Conservation (phyloP, 2,888 invertebrate species). For the Strigamia crassipes region DNA sequence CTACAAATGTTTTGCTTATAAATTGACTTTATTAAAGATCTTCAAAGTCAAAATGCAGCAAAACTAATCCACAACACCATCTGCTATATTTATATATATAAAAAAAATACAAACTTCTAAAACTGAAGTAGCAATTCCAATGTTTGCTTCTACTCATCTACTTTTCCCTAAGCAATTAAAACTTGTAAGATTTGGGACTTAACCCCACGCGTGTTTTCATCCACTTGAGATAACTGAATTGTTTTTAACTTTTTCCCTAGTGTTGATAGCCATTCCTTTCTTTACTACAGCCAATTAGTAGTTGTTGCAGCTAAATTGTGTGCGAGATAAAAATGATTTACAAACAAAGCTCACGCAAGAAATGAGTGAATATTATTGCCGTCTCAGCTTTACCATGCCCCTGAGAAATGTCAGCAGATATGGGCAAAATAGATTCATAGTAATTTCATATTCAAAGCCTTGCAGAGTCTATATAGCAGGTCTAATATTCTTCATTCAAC, state of each 20-base stretch:
- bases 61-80: background rate
- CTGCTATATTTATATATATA: background rate
- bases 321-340: constrained; percentile 3
- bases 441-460: constrained; percentile 1
- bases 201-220: background rate
- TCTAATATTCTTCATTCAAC: background rate
- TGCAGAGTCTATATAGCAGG: background rate
- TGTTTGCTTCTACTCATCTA: too few species aligned
- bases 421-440: background rate
- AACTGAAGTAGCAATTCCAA: too few species aligned
- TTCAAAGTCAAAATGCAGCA: constrained; percentile 2
- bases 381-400: background rate
- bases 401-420: background rate
- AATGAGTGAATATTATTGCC: background rate
- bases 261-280: background rate
- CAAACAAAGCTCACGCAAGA: background rate
- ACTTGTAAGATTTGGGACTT: too few species aligned
- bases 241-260: background rate
- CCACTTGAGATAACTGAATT: background rate
- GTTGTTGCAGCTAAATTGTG: constrained; percentile 10
- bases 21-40: background rate
- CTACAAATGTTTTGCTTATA: constrained; percentile 1
- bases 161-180: too few species aligned
- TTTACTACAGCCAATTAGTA: background rate
- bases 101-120: too few species aligned